A percentile compares a stretch with the other conserved stretches of the same genome.
phyloP scores from a whole-genome alignment of 2,888 invertebrate genomes.

The Neoscelio sp. region DNA sequence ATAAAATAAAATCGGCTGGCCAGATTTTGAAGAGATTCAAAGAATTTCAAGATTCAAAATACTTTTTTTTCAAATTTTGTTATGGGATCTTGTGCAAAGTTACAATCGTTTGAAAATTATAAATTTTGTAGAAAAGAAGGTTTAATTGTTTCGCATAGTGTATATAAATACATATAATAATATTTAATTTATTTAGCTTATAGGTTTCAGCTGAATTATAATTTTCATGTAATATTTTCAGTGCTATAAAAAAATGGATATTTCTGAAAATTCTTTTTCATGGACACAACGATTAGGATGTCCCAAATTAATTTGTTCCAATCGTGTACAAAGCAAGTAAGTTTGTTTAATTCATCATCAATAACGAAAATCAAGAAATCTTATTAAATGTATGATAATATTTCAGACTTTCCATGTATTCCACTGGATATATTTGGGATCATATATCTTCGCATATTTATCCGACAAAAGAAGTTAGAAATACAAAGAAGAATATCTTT shows the following conservation, averaged over 20 bases:
- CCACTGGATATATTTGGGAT: conserved; percentile 76
- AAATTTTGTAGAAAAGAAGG: too few species aligned
- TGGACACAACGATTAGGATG: conserved; percentile 44
- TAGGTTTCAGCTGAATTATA: too few species aligned
- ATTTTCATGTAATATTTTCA: too few species aligned
- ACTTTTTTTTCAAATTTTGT: too few species aligned
- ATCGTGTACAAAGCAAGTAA: conserved; percentile 11
- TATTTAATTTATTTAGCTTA: not conserved
- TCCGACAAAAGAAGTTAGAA: conserved; percentile 69
- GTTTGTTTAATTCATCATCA: not conserved
- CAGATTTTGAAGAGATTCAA: too few species aligned
- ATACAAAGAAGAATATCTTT: conserved; percentile 75
- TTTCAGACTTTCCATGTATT: conserved; percentile 74
- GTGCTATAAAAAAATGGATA: conserved; percentile 11
- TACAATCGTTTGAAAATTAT: too few species aligned
- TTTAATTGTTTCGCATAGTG: too few species aligned
- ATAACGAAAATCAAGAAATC: not conserved
- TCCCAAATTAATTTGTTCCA: conserved; percentile 19
- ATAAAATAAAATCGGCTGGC: too few species aligned
- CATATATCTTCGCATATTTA: conserved; percentile 71
- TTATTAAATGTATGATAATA: not conserved
- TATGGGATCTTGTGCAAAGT: too few species aligned
- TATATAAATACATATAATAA: too few species aligned
- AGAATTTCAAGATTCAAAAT: too few species aligned
- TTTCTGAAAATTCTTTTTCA: conserved; percentile 22